These are phyloP conservation scores for Macaria liturata DNA, from an alignment of 2,888 invertebrate genomes.

Conservation along the genomic window DNA sequence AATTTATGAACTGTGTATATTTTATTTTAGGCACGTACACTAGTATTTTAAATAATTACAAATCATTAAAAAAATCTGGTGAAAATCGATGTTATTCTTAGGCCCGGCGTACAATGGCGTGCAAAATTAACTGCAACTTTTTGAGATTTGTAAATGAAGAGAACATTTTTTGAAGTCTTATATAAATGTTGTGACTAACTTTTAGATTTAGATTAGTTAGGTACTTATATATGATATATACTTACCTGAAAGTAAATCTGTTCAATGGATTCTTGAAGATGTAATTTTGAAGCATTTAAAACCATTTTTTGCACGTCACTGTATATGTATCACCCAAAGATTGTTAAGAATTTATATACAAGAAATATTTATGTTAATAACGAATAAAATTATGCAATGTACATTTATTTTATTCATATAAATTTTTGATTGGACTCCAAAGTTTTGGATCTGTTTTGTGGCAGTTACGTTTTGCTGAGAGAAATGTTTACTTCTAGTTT, in stretches of 20 bases:
- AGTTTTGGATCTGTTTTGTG: conserved; percentile 47
- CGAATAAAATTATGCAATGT: conserved; percentile 77
- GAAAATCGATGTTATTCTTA: conserved; percentile 64
- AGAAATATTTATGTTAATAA: conserved; percentile 82
- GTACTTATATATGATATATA: too few species aligned
- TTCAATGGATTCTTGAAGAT: conserved; percentile 22
- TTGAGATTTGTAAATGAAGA: conserved; percentile 24
- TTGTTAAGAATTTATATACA: conserved; percentile 84
- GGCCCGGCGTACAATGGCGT: conserved; percentile 58
- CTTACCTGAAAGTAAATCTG: conserved; percentile 1
- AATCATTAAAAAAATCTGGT: conserved; percentile 48
- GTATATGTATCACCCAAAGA: conserved; percentile 80
- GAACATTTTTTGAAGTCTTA: conserved; percentile 26
- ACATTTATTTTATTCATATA: conserved; percentile 42
- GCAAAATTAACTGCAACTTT: conserved; percentile 37
- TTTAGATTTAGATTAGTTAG: conserved; percentile 8
- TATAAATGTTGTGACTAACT: conserved; percentile 27
- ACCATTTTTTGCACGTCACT: conserved; percentile 45
- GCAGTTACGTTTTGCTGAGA: conserved; percentile 23
- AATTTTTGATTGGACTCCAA: conserved; percentile 60
- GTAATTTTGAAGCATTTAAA: conserved; percentile 19
- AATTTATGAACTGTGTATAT: conserved; percentile 17
- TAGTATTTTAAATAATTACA: conserved; percentile 35
- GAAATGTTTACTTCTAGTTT: background rate
- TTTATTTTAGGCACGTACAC: conserved; percentile 23